These are phyloP conservation scores for Apus apus DNA, from an alignment of 2,113 vertebrate species.

Conservation along the genomic window DNA sequence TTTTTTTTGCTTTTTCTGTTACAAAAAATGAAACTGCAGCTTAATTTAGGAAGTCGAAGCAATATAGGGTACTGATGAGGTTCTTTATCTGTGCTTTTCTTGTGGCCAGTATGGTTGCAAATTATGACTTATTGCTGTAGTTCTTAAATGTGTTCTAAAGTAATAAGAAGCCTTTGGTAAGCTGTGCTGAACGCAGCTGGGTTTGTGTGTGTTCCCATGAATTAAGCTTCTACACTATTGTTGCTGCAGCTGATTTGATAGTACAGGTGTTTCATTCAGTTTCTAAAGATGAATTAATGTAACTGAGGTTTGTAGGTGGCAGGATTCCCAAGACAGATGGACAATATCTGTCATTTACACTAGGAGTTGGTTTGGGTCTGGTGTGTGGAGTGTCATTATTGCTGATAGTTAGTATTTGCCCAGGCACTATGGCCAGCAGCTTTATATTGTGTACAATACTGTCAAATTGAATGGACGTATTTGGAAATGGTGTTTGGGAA, in stretches of 20 bases:
- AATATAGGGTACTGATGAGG: background rate
- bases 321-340: background rate
- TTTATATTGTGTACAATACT: background rate
- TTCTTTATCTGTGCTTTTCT: background rate
- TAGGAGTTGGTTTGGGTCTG: background rate
- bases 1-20: background rate
- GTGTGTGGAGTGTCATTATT: fast-evolving
- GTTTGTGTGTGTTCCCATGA: background rate
- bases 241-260: background rate
- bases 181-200: background rate
- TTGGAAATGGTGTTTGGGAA: background rate
- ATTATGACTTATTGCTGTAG: background rate
- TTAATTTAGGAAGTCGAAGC: background rate
- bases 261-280: background rate
- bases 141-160: background rate
- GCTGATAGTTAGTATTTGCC: background rate
- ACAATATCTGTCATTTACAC: background rate
- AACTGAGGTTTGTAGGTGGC: background rate
- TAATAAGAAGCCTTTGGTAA: background rate
- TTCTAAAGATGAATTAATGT: background rate
- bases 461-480: background rate
- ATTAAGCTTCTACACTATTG: background rate
- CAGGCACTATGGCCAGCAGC: background rate
- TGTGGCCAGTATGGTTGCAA: background rate
- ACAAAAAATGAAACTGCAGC: background rate